phyloP scores from a whole-genome alignment of 2,888 invertebrate species.

The Bellardia bayeri region DNA sequence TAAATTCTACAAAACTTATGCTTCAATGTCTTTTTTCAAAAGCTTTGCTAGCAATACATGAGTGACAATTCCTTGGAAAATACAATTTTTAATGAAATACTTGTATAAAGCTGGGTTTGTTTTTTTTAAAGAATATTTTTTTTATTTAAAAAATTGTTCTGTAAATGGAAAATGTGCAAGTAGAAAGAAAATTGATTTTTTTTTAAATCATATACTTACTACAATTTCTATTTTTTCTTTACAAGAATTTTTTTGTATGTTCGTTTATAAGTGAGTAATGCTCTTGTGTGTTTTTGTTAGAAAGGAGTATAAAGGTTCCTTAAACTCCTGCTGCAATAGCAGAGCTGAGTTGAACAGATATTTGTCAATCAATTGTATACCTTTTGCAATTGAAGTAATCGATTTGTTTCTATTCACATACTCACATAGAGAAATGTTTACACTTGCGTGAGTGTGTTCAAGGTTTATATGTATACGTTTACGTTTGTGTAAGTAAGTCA shows the following conservation, averaged over 20 bases:
- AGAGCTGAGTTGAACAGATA: slow-evolving; percentile 64
- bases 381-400: slow-evolving; percentile 72
- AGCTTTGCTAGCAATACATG: not conserved
- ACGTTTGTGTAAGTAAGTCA: slow-evolving; percentile 55
- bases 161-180: slow-evolving; percentile 56
- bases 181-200: slow-evolving; percentile 62
- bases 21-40: slow-evolving; percentile 5
- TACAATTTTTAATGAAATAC: slow-evolving; percentile 14
- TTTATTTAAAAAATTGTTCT: slow-evolving; percentile 17
- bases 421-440: slow-evolving; percentile 1
- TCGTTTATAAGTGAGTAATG: not conserved
- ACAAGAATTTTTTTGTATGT: slow-evolving; percentile 12
- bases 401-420: slow-evolving; percentile 58
- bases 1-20: slow-evolving; percentile 26
- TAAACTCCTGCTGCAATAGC: slow-evolving; percentile 45
- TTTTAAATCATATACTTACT: not conserved
- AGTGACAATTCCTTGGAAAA: slow-evolving; percentile 13
- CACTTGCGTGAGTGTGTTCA: slow-evolving; percentile 11
- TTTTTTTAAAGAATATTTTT: slow-evolving; percentile 4
- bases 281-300: not conserved
- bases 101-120: not conserved
- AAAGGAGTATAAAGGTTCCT: slow-evolving; percentile 51
- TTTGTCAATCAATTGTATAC: slow-evolving; percentile 74
- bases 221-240: slow-evolving; percentile 14
- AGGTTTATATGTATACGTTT: slow-evolving; percentile 33